Percentiles rank a stretch among this genome's conserved stretches.
Conservation (phyloP, 2,797 vertebrate species). For the Chaetodon trifasciatus region DNA sequence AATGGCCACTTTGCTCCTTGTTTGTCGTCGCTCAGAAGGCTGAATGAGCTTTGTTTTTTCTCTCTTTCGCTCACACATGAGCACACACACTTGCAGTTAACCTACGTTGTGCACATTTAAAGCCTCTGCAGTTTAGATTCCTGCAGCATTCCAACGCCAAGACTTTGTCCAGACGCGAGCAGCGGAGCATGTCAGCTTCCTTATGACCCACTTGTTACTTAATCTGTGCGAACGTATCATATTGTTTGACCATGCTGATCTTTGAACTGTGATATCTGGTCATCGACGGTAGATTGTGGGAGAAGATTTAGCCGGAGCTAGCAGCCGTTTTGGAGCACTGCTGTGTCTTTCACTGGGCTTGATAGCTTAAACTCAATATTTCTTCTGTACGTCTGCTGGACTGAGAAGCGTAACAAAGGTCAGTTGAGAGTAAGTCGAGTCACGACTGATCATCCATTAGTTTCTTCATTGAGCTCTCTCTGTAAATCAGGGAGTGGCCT, state of each 20-base stretch:
- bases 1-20: constrained; percentile 47
- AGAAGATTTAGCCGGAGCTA: neutral
- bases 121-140: constrained; percentile 59
- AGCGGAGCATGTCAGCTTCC: constrained; percentile 17
- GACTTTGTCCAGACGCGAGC: constrained; percentile 48
- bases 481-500: constrained; percentile 69
- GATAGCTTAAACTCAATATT: neutral
- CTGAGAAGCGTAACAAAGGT: neutral
- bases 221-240: neutral
- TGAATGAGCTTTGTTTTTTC: constrained; percentile 69
- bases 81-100: constrained; percentile 46
- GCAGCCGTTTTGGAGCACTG: neutral
- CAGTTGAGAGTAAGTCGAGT: constrained; percentile 9
- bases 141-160: constrained; percentile 54
- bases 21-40: constrained; percentile 61
- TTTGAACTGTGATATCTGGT: constrained; percentile 13
- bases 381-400: neutral
- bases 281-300: neutral
- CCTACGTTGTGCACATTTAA: constrained; percentile 50
- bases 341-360: neutral
- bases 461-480: constrained; percentile 38
- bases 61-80: constrained; percentile 43
- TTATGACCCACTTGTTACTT: constrained; percentile 44
- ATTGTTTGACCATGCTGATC: constrained; percentile 10
- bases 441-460: constrained; percentile 18